Base-by-base conservation (phyloP, 2,888 invertebrate species). In the Lepidochrysops patricia region DNA sequence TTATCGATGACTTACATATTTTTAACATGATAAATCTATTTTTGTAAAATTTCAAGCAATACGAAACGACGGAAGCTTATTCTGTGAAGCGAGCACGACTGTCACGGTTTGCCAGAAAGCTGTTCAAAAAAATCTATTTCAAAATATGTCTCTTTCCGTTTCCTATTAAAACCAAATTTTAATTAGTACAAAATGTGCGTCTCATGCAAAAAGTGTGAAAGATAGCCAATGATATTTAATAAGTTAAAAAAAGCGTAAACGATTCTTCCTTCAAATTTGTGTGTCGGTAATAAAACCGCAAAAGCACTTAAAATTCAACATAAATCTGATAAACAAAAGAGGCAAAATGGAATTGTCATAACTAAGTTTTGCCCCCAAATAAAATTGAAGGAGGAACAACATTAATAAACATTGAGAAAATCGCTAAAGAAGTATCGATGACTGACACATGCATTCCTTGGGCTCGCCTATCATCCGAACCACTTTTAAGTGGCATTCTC, bases 401-500 rank as follows among this genome's bases (percentile, higher is more conserved):
- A 34, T 34, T 52, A 59, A 50, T 59, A 35, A 35, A 59, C 34
- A 52, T 50, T 52, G 34, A 52, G 25, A 35, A 49, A 26, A 59
- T 52, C 27, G 35, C 15, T 59, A 19, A 27, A 32, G 26, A 59
- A 59, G 58, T 52, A 59, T 52, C 32, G 58, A 27, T 59, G 50
- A 32, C 34, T 59, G 34, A 52, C 57, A 62, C 60, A 29, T 52
- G 60, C 57, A 57, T 60, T 57, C 48, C 60, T 52, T 60, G 61
- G 58, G 62, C 60, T 63, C 64, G 62, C 61, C 63, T 64, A 60
- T 58, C 43, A 62, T 58, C 49, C 43, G 32, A 57, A 59, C 84
- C 85, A 84, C 82, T 84, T 82, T 60, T 64, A 82, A 80, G 84
- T 86, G 84, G 84, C 65, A 74, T 84, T 85, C 64, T 66, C 62